Evolutionary conservation across 2,888 invertebrate species (phyloP).

Genomic region (Didymodactylos carnosus): DNA sequence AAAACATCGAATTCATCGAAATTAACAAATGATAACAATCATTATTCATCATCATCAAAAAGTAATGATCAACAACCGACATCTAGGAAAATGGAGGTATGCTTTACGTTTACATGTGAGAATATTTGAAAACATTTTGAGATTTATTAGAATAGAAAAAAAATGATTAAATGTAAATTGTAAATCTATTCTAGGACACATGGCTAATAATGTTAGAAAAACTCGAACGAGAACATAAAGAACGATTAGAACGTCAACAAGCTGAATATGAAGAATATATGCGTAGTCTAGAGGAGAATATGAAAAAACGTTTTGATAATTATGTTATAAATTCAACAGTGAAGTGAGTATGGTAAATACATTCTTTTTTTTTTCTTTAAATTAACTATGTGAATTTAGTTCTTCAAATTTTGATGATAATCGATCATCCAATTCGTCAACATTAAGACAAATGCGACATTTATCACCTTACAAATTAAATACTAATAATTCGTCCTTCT

Average conservation of each 20-base stretch:
- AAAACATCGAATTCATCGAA: background rate
- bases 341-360: background rate
- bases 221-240: background rate
- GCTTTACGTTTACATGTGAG: no score
- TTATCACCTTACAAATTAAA: no score
- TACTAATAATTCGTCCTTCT: no score
- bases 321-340: background rate
- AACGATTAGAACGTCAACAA: background rate
- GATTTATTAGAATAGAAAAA: no score
- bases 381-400: background rate
- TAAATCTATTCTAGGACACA: background rate
- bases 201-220: background rate
- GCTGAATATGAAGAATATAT: background rate
- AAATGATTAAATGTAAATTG: background rate
- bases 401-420: background rate
- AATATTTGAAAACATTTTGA: no score
- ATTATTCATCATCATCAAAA: no score
- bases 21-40: background rate
- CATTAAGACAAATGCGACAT: no score
- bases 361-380: background rate
- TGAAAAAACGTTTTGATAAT: background rate
- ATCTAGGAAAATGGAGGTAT: no score
- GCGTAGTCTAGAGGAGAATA: background rate
- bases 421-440: no score
- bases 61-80: no score